Evolutionary conservation across 2,113 vertebrate genomes (phyloP).

Genomic region (Neodontobutis hainanensis): DNA sequence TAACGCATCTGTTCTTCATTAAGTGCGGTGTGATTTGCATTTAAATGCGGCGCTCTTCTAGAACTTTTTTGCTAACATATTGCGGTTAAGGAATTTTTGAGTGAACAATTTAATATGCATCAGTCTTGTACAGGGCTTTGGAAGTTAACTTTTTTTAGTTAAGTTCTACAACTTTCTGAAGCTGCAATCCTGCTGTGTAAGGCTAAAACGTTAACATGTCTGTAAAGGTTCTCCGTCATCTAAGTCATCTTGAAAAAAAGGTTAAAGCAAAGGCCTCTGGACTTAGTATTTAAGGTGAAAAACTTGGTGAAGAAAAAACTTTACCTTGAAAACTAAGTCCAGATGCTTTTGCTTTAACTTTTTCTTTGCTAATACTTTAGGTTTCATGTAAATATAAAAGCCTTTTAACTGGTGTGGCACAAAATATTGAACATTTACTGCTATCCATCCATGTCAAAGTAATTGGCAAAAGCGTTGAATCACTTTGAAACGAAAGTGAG

Average conservation of each 20-base stretch:
- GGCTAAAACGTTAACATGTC: neutral
- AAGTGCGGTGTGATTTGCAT: slow-evolving; percentile 46
- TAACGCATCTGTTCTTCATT: slow-evolving; percentile 54
- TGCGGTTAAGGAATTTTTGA: slow-evolving; percentile 28
- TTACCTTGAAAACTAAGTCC: too few species aligned
- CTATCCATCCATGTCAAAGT: neutral
- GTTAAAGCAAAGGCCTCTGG: too few species aligned
- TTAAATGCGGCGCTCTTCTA: slow-evolving; percentile 40
- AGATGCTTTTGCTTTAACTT: too few species aligned
- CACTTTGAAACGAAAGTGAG: too few species aligned
- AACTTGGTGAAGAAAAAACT: too few species aligned
- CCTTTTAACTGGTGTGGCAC: neutral
- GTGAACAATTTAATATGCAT: slow-evolving; percentile 24
- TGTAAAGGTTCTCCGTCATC: too few species aligned
- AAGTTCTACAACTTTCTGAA: slow-evolving; percentile 3
- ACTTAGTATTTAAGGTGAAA: too few species aligned
- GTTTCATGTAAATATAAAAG: neutral
- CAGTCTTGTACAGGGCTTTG: slow-evolving; percentile 2
- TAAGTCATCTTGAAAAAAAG: too few species aligned
- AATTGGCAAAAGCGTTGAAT: neutral
- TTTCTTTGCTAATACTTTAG: too few species aligned
- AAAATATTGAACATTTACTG: neutral
- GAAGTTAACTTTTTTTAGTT: neutral
- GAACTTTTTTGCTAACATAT: slow-evolving; percentile 31
- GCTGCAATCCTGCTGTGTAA: neutral